Percentiles rank a stretch among this genome's conserved stretches.
These are phyloP conservation scores for Hyles vespertilio DNA, from an alignment of 1,140 invertebrate genomes.

Conservation along the genomic window DNA sequence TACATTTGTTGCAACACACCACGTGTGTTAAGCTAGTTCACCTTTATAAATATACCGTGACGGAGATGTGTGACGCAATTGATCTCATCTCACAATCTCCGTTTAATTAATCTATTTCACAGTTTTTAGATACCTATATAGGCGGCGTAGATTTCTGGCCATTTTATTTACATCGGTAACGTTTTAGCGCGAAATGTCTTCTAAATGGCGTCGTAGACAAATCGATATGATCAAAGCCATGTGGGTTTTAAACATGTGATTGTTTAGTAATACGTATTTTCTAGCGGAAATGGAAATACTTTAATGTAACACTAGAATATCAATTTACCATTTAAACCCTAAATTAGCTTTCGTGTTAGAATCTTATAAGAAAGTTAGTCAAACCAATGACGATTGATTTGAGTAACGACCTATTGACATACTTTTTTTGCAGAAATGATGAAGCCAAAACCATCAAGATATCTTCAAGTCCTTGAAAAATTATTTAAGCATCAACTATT, in stretches of 20 bases:
- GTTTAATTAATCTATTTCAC: background rate
- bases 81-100: background rate
- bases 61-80: conserved; percentile 16
- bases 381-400: background rate
- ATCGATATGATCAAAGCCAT: conserved; percentile 30
- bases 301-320: too few species aligned
- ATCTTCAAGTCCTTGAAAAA: conserved; percentile 44
- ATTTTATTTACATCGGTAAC: background rate
- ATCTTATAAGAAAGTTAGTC: background rate
- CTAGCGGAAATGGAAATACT: background rate
- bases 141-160: too few species aligned
- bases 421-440: conserved; percentile 62
- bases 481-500: conserved; percentile 51
- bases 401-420: background rate
- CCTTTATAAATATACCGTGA: conserved; percentile 24
- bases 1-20: background rate
- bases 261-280: background rate
- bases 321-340: too few species aligned
- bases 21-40: conserved; percentile 11
- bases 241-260: conserved; percentile 8
- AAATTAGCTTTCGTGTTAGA: background rate
- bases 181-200: conserved; percentile 17
- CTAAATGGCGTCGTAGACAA: conserved; percentile 24
- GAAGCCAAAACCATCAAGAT: conserved; percentile 50
- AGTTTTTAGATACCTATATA: background rate